A percentile compares a stretch with the other conserved stretches of the same genome.
phyloP scores from a whole-genome alignment of 2,888 invertebrate species.

The Dusona sp. region DNA sequence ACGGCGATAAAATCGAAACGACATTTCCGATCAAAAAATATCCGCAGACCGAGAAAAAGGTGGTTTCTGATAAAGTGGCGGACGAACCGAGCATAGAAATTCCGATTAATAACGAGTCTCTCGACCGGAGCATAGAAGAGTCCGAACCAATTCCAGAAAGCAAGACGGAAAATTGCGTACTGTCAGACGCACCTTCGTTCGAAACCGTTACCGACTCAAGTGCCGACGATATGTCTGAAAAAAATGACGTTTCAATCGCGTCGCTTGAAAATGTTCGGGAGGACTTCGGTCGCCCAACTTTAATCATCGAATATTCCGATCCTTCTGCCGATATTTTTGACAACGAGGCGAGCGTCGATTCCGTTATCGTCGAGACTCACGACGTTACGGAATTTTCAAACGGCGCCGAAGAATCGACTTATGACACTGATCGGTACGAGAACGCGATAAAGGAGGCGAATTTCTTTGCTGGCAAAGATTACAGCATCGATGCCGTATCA shows the following conservation, averaged over 20 bases:
- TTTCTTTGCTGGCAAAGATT: conserved; percentile 68
- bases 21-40: conserved; percentile 2
- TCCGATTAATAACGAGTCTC: background rate
- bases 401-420: conserved; percentile 6
- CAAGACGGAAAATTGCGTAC: background rate
- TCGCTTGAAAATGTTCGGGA: background rate
- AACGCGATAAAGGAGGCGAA: conserved; percentile 60
- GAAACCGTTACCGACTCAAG: conserved; percentile 8
- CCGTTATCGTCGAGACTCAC: background rate
- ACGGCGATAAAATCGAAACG: background rate
- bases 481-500: conserved; percentile 70
- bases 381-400: conserved; percentile 35
- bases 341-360: background rate
- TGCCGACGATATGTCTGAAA: background rate
- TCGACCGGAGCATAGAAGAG: background rate
- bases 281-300: conserved; percentile 20
- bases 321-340: conserved; percentile 44
- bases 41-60: background rate
- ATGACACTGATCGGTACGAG: conserved; percentile 53
- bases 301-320: conserved; percentile 29
- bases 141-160: background rate
- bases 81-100: background rate
- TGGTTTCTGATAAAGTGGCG: background rate
- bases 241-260: background rate
- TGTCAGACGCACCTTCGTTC: background rate